phyloP scores from a whole-genome alignment of 2,113 vertebrate genomes.

The Syngnathus typhle region DNA sequence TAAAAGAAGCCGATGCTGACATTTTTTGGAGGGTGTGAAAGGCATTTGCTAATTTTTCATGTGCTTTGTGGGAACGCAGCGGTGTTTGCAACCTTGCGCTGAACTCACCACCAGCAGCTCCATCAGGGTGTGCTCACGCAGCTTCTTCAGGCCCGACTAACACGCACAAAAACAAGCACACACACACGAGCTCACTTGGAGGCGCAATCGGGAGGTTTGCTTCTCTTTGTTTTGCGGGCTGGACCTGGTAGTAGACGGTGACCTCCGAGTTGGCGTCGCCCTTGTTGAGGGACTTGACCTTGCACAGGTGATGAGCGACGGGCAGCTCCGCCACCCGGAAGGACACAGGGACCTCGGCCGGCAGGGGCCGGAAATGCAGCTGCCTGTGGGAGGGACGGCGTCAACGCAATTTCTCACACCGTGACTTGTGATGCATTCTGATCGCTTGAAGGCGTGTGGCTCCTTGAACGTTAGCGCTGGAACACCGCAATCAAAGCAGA shows the following conservation, averaged over 20 bases:
- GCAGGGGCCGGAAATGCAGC: slow-evolving; percentile 76
- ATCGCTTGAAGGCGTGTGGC: too few species aligned
- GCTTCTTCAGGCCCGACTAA: slow-evolving; percentile 85
- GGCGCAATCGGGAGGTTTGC: neutral
- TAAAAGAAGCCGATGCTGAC: too few species aligned
- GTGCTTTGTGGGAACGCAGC: too few species aligned
- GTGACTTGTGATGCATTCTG: too few species aligned
- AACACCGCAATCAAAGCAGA: too few species aligned
- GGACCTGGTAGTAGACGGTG: slow-evolving; percentile 92
- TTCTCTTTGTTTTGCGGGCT: too few species aligned
- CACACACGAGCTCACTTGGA: neutral
- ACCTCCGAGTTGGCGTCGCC: slow-evolving; percentile 93
- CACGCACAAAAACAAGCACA: slow-evolving; percentile 27
- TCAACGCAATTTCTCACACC: too few species aligned
- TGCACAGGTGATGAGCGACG: slow-evolving; percentile 77
- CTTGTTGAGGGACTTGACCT: slow-evolving; percentile 90
- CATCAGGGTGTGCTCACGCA: slow-evolving; percentile 89
- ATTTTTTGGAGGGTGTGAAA: too few species aligned
- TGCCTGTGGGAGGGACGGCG: slow-evolving; percentile 64
- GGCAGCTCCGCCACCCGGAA: slow-evolving; percentile 91
- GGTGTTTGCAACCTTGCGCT: too few species aligned
- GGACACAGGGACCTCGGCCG: slow-evolving; percentile 80
- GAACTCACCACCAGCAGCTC: slow-evolving; percentile 92
- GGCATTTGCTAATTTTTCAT: too few species aligned
- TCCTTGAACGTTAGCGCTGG: too few species aligned